Conservation (phyloP, 2,888 invertebrate genomes). For the Blastobasis adustella region DNA sequence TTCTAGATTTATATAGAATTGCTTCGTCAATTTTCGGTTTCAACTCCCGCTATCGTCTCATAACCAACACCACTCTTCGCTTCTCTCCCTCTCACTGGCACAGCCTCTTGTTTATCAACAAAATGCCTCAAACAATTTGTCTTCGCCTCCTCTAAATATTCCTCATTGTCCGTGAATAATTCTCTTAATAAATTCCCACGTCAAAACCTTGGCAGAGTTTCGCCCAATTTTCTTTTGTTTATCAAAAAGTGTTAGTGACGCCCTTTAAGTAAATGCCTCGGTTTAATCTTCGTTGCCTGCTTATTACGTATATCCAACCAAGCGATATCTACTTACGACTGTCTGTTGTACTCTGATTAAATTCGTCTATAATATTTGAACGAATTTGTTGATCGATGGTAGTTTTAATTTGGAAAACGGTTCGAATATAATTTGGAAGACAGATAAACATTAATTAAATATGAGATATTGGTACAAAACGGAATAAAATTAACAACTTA, state of each 20-base stretch:
- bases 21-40: background rate
- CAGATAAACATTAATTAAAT: too few species aligned
- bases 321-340: too few species aligned
- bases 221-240: constrained; percentile 43
- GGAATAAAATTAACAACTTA: too few species aligned
- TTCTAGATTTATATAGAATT: background rate
- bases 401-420: too few species aligned
- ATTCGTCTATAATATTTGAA: too few species aligned
- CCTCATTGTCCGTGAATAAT: constrained; percentile 67
- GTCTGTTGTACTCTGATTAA: too few species aligned
- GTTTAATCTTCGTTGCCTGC: background rate
- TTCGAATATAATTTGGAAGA: too few species aligned
- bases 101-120: constrained; percentile 48
- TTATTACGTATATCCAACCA: background rate
- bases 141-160: constrained; percentile 60
- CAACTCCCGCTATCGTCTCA: constrained; percentile 15
- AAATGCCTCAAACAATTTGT: constrained; percentile 59
- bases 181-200: constrained; percentile 63
- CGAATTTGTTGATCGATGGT: too few species aligned
- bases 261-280: background rate
- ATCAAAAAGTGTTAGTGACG: constrained; percentile 36
- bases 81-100: constrained; percentile 34
- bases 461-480: too few species aligned
- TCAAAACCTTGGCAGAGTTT: constrained; percentile 45
- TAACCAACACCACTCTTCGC: constrained; percentile 21